phyloP scores from a whole-genome alignment of 2,888 invertebrate genomes.

The Sicus ferrugineus region DNA sequence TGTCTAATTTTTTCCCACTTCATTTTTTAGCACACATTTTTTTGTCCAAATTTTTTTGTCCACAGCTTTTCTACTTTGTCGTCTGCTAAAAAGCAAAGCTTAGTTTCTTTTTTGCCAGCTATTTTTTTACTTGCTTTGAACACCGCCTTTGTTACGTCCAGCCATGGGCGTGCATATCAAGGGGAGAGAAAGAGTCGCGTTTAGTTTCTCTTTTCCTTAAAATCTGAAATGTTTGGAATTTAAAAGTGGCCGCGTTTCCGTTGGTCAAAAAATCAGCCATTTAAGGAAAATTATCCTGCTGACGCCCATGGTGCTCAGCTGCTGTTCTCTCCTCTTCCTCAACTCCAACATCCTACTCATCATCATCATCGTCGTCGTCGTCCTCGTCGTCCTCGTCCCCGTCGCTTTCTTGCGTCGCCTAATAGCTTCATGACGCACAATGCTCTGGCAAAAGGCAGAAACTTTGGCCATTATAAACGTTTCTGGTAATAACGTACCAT shows the following conservation, averaged over 20 bases:
- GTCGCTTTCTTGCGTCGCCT: not conserved
- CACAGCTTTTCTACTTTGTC: not conserved
- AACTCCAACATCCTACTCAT: no score
- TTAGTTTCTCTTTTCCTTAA: no score
- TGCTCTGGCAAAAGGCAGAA: constrained; percentile 23
- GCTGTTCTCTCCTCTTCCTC: no score
- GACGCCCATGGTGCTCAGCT: no score
- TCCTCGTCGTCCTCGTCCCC: not conserved
- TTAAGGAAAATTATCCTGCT: no score
- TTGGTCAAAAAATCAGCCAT: no score
- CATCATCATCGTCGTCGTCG: not conserved
- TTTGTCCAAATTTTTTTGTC: constrained; percentile 1
- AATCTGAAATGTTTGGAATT: no score
- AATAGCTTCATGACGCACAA: constrained; percentile 18
- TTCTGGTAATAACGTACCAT: constrained; percentile 25
- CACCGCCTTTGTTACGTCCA: no score
- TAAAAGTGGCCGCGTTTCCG: no score
- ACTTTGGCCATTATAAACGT: constrained; percentile 30
- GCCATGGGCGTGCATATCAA: no score
- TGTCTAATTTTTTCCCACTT: not conserved
- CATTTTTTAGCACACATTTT: not conserved
- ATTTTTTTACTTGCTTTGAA: not conserved
- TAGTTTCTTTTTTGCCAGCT: not conserved
- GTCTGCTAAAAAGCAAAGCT: no score
- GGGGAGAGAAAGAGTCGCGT: no score